Conservation (phyloP, 2,888 invertebrate species). For the Hypomecis atomaria region DNA sequence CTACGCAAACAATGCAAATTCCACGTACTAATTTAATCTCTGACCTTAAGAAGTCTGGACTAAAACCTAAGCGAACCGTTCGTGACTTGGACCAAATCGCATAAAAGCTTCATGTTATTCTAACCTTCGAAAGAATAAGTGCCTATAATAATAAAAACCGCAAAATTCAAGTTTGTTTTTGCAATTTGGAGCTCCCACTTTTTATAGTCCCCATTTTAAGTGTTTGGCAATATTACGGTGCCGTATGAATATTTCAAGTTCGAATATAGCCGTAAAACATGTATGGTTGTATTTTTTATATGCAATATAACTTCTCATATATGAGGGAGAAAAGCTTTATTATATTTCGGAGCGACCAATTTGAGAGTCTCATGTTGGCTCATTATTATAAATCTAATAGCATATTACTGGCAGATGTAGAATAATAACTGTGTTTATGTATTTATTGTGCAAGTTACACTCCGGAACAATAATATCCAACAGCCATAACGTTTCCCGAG, state of each 20-base stretch:
- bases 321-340: conserved; percentile 18
- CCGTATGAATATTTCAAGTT: conserved; percentile 40
- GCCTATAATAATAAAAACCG: conserved; percentile 54
- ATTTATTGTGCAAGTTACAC: conserved; percentile 24
- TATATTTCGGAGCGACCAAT: conserved; percentile 20
- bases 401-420: conserved; percentile 9
- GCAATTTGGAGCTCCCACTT: conserved; percentile 47
- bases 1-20: too few relatives aligned
- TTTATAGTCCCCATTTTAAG: conserved; percentile 49
- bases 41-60: not conserved
- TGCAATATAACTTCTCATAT: conserved; percentile 26
- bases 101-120: conserved; percentile 48
- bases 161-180: conserved; percentile 52
- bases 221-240: conserved; percentile 43
- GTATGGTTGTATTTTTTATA: conserved; percentile 26
- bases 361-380: conserved; percentile 17
- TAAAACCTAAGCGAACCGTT: not conserved
- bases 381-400: conserved; percentile 25
- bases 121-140: conserved; percentile 52
- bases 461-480: conserved; percentile 29
- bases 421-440: conserved; percentile 16
- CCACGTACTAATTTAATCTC: not conserved
- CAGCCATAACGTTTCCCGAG: conserved; percentile 29
- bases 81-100: conserved; percentile 44
- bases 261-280: conserved; percentile 25